Conservation (phyloP, 1,140 invertebrate genomes). For the Dinothrombium tinctorium region DNA sequence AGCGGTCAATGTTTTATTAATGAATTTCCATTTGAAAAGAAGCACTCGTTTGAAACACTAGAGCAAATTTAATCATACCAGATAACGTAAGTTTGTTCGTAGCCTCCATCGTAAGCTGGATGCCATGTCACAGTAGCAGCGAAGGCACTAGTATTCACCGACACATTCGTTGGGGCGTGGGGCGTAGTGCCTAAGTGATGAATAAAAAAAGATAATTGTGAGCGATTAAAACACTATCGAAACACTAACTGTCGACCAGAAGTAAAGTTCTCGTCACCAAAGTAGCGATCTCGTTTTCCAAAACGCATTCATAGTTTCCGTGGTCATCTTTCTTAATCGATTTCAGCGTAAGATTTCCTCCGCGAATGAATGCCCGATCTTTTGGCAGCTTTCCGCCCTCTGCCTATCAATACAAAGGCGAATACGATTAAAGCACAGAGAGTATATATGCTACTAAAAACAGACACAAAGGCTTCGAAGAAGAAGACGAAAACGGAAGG, state of each 20-base stretch:
- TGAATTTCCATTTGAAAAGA: neutral
- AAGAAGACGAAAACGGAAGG: neutral
- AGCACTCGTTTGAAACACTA: neutral
- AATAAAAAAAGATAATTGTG: neutral
- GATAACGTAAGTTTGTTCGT: constrained; percentile 51
- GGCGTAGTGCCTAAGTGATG: constrained; percentile 53
- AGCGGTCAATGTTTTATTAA: neutral
- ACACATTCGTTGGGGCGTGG: constrained; percentile 81
- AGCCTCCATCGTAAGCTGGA: constrained; percentile 81
- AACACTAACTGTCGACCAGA: constrained; percentile 47
- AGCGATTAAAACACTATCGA: too few species aligned
- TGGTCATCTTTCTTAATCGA: constrained; percentile 65
- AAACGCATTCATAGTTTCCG: constrained; percentile 80
- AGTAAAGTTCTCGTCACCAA: constrained; percentile 67
- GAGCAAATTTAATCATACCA: constrained; percentile 1
- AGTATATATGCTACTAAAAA: neutral
- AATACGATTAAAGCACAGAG: neutral
- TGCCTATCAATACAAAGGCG: constrained; percentile 27
- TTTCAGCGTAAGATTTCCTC: constrained; percentile 75
- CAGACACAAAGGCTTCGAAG: neutral
- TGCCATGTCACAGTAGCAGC: constrained; percentile 70
- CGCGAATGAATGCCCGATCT: constrained; percentile 43
- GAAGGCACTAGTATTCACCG: constrained; percentile 56
- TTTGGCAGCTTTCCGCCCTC: constrained; percentile 55
- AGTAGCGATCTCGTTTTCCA: constrained; percentile 77